Conservation (phyloP, 2,797 vertebrate species). For the Aulostomus chinensis region DNA sequence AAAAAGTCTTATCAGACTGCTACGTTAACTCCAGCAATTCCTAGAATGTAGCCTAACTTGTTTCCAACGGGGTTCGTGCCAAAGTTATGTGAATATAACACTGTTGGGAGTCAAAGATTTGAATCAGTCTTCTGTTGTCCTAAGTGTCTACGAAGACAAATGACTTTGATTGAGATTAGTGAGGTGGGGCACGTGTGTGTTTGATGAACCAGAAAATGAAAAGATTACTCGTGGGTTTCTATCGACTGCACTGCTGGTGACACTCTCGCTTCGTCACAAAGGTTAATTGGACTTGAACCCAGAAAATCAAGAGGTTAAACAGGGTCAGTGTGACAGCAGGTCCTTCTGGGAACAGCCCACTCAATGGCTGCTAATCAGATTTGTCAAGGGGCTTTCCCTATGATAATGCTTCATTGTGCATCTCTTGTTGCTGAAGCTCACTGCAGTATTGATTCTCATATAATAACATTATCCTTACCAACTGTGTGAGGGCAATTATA, state of each 20-base stretch:
- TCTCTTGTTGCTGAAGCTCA: constrained; percentile 58
- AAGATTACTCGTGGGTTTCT: constrained; percentile 90
- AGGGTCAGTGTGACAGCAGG: constrained; percentile 84
- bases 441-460: constrained; percentile 72
- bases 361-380: constrained; percentile 89
- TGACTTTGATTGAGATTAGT: constrained; percentile 87
- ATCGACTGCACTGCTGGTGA: constrained; percentile 89
- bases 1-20: no score
- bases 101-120: constrained; percentile 54
- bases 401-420: constrained; percentile 72
- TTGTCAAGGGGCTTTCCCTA: constrained; percentile 83
- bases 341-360: constrained; percentile 76
- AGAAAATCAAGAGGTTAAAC: constrained; percentile 96
- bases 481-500: constrained; percentile 58
- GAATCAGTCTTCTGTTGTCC: constrained; percentile 72
- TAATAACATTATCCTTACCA: constrained; percentile 66
- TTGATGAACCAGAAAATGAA: constrained; percentile 96
- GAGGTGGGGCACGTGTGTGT: constrained; percentile 84
- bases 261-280: constrained; percentile 87
- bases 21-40: background rate
- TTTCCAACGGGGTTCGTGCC: constrained; percentile 8
- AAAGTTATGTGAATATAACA: constrained; percentile 23
- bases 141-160: constrained; percentile 85
- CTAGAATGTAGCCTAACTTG: background rate
- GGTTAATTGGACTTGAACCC: constrained; percentile 99